Base-by-base conservation (phyloP, 2,113 vertebrate genomes). In the Thomomys bottae region DNA sequence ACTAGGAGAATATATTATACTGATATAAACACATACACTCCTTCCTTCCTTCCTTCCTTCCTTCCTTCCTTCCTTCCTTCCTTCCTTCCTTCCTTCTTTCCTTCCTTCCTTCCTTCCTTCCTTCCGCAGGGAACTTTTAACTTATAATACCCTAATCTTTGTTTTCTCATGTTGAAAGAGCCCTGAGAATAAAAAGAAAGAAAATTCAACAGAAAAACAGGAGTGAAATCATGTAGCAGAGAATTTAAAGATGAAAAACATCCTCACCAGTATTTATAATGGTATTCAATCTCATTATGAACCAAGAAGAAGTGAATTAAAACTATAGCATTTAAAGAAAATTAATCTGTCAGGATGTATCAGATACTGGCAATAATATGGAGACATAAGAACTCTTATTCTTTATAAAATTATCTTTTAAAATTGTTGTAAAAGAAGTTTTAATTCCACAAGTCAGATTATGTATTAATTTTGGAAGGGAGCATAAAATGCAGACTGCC, bases 281-380 rank as follows among this genome's bases (percentile, higher is more conserved):
- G 23, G 38, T 79, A 79, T 28, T 88, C 32, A 71, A 12, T 73
- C 17, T 78, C 21, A 84, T 81, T 82, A 68, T 67, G 72, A 92
- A 93, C 8, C 32, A 70, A 21, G 23, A 26, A 30, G 79, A 64
- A 90, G 26, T 28, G 78, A 85, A 90, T 67, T 32, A 76, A 87
- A 84, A 40, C 1, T 23, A 88, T 45, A 88, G 54, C 76, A 90
- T 84, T 15, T 73, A 76, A 40, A 57, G 80, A 71, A 83, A 82
- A 72, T 88, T 54, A 34, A 73, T 63, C 24, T 77, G 9, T 87
- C 73, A 42, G 15, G 77, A 72, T 84, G 28, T 76, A 76, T 76
- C 34, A 67, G 32, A 10, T 61, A 28, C 66, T 38, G 30, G 26
- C 26, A 87, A 83, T 30, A 75, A 80, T 49, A 23, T 20, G 57